These are phyloP conservation scores for Pammene fasciana DNA, from an alignment of 2,888 invertebrate species.

Conservation along the genomic window DNA sequence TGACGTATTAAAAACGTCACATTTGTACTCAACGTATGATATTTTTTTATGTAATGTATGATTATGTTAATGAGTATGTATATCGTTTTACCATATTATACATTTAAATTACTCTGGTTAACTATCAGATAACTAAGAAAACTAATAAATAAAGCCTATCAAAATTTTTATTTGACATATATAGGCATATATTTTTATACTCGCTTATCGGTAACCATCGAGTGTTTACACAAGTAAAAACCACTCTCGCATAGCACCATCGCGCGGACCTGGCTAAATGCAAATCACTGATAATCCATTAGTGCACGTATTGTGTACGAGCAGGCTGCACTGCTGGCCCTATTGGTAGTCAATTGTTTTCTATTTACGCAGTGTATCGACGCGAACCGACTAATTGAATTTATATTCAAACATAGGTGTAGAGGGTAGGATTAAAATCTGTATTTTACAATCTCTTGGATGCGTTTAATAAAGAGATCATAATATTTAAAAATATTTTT, in stretches of 20 bases:
- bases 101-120: too few species aligned
- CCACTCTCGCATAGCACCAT: slow-evolving; percentile 54
- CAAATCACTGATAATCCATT: slow-evolving; percentile 83
- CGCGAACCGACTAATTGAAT: slow-evolving; percentile 15
- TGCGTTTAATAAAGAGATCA: too few species aligned
- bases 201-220: background rate
- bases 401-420: slow-evolving; percentile 3
- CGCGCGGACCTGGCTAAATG: slow-evolving; percentile 75
- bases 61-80: too few species aligned
- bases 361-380: slow-evolving; percentile 19
- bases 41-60: too few species aligned
- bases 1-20: too few species aligned
- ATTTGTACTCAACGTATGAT: too few species aligned
- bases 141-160: too few species aligned
- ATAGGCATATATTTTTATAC: background rate
- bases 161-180: background rate
- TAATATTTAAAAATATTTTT: too few species aligned
- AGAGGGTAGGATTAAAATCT: background rate
- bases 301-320: slow-evolving; percentile 53
- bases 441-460: background rate
- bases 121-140: too few species aligned
- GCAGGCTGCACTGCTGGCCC: slow-evolving; percentile 11
- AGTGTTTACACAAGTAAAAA: slow-evolving; percentile 36
- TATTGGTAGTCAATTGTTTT: slow-evolving; percentile 26
- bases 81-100: too few species aligned